Percentiles rank a stretch among this genome's conserved stretches.
Evolutionary conservation across 1,140 invertebrate genomes (phyloP).

Genomic region (Drosophila paulistorum): DNA sequence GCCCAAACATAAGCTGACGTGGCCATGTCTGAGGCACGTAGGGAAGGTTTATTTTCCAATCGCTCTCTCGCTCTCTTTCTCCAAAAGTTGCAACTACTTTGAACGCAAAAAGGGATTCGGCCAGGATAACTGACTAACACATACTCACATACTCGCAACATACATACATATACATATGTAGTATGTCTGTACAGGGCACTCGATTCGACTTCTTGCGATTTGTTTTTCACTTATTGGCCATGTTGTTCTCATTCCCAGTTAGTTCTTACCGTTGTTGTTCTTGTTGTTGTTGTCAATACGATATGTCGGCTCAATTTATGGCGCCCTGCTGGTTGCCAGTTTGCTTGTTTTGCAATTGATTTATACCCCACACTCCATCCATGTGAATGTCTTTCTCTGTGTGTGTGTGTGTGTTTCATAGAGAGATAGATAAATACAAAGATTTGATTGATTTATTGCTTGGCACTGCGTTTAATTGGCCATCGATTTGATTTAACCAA

Average conservation of each 20-base stretch:
- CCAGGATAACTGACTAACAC: conserved; percentile 26
- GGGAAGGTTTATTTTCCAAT: conserved; percentile 20
- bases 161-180: no score
- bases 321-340: conserved; percentile 51
- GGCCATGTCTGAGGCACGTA: conserved; percentile 50
- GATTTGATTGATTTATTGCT: conserved; percentile 60
- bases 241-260: conserved; percentile 34
- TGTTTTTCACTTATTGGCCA: conserved; percentile 49
- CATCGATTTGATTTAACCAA: conserved; percentile 38
- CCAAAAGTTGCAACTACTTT: conserved; percentile 47
- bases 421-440: conserved; percentile 49
- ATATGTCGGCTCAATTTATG: conserved; percentile 63
- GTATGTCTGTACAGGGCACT: no score
- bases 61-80: background rate
- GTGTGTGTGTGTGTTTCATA: conserved; percentile 42
- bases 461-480: conserved; percentile 57
- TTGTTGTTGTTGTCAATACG: conserved; percentile 45
- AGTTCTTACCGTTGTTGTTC: conserved; percentile 3
- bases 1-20: conserved; percentile 56
- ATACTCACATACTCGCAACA: background rate
- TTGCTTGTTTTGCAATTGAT: conserved; percentile 61
- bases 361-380: conserved; percentile 33
- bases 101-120: conserved; percentile 6
- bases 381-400: conserved; percentile 28
- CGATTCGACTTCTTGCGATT: conserved; percentile 35